Percentiles rank a stretch among this genome's conserved stretches.
Evolutionary conservation across 2,797 vertebrate genomes (phyloP).

Genomic region (Sparus aurata): DNA sequence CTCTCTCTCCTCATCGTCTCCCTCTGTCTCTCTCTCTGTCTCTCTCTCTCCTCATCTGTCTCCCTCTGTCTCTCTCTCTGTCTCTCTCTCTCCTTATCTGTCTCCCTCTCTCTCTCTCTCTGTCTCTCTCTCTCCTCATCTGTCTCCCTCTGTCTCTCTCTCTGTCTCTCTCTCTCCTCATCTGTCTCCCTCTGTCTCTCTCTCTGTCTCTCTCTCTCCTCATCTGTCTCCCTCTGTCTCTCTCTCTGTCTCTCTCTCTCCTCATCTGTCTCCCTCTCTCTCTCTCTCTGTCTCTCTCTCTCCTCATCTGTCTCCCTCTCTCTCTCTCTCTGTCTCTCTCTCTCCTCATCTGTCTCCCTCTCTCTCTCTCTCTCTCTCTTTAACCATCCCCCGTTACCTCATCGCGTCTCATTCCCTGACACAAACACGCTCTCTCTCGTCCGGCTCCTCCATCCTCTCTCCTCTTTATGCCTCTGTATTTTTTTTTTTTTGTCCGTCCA

Average conservation of each 20-base stretch:
- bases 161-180: slow-evolving; percentile 8
- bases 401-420: slow-evolving; percentile 50
- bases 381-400: slow-evolving; percentile 31
- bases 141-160: too few relatives aligned
- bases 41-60: slow-evolving; percentile 5
- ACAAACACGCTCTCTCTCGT: slow-evolving; percentile 38
- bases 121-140: slow-evolving; percentile 9
- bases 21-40: slow-evolving; percentile 22
- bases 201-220: slow-evolving; percentile 8
- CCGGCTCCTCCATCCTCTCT: background rate
- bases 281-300: too few relatives aligned
- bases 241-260: slow-evolving; percentile 11
- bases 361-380: slow-evolving; percentile 24
- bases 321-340: too few relatives aligned
- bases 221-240: slow-evolving; percentile 20
- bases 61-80: too few relatives aligned
- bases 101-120: too few relatives aligned
- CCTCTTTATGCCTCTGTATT: slow-evolving; percentile 45
- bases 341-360: slow-evolving; percentile 14
- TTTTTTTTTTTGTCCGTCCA: slow-evolving; percentile 35
- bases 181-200: slow-evolving; percentile 21
- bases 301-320: slow-evolving; percentile 14
- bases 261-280: slow-evolving; percentile 17
- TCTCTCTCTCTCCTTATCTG: slow-evolving; percentile 7
- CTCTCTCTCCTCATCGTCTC: too few relatives aligned